Percentiles rank a stretch among this genome's conserved stretches.
phyloP scores from a whole-genome alignment of 2,113 vertebrate species.

The Serilophus lunatus region DNA sequence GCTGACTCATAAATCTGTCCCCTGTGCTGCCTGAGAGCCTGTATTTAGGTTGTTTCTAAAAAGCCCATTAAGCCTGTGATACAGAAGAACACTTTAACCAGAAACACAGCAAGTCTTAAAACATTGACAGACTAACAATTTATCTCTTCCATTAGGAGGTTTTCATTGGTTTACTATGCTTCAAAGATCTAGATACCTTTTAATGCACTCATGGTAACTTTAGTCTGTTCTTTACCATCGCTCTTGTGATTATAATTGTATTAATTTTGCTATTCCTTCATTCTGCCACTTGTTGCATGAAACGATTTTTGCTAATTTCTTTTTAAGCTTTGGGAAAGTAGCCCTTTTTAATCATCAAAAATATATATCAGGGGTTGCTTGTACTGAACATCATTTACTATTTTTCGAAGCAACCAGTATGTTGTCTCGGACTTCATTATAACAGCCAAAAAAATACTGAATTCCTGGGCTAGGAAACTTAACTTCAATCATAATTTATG shows the following conservation, averaged over 20 bases:
- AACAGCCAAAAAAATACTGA: background rate
- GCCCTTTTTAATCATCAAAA: background rate
- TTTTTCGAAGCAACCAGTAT: background rate
- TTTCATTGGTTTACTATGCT: background rate
- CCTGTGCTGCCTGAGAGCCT: background rate
- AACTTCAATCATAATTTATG: background rate
- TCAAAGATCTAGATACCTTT: background rate
- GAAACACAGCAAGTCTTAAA: background rate
- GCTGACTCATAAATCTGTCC: background rate
- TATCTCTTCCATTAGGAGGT: background rate
- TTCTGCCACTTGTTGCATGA: background rate
- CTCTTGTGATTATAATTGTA: background rate
- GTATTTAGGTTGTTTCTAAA: background rate
- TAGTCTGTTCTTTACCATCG: background rate
- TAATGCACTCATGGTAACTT: background rate
- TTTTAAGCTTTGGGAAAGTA: background rate
- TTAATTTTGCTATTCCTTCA: background rate
- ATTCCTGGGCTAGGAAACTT: background rate
- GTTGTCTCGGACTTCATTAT: background rate
- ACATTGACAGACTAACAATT: background rate
- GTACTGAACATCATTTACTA: background rate
- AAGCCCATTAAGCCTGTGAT: background rate
- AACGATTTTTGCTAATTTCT: background rate
- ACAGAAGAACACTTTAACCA: background rate
- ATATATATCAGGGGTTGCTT: background rate